Base-by-base conservation (phyloP, 2,113 vertebrate genomes). In the Campylorhamphus procurvoides region DNA sequence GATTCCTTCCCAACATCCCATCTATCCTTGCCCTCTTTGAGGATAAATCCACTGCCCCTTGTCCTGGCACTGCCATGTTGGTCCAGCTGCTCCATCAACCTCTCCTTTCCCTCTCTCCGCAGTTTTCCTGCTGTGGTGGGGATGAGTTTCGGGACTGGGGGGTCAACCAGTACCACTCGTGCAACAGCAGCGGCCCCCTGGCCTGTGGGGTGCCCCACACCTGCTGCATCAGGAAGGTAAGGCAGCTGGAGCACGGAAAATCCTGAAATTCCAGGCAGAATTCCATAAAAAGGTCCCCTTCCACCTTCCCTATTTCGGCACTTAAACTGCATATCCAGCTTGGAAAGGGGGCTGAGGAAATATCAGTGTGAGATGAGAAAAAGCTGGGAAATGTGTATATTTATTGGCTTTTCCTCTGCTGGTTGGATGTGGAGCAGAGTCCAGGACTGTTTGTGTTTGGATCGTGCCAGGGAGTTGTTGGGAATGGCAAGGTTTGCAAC, bases 41-140 rank as follows among this genome's bases (percentile, higher is more conserved):
- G 8, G 24, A 18, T 9, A 29, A 40, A 18, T 27, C 60, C 37
- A 18, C 35, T 33, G 4, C 55, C 12, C 4, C 2, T 18, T 25
- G 2, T 3, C 64, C 55, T 0, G 33, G 22, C 11, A 7, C 33
- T 39, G 1, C 0, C 1, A 17, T 18, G 19, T 28, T 10, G 12
- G 9, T 2, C 49, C 55, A 9, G 9, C n/a, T 33, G n/a, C 22
- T 25, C 0, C 0, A 69, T 84, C 14, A 35, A 4, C 25, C 15
- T 83, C 33, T 83, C 31, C 33, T 67, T 19, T 14, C 49, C 33
- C 8, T 72, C 44, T 73, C 33, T 58, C 37, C 14, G 7, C 92
- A 99, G 99, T 99, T 99, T 94, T 99, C 98, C 12, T 99, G 99
- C 89, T 99, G 99, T 16, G 99, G 99, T 7, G 98, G 99, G 2